These are phyloP conservation scores for Geotrypetes seraphini DNA, from an alignment of 2,797 vertebrate species.

Conservation along the genomic window DNA sequence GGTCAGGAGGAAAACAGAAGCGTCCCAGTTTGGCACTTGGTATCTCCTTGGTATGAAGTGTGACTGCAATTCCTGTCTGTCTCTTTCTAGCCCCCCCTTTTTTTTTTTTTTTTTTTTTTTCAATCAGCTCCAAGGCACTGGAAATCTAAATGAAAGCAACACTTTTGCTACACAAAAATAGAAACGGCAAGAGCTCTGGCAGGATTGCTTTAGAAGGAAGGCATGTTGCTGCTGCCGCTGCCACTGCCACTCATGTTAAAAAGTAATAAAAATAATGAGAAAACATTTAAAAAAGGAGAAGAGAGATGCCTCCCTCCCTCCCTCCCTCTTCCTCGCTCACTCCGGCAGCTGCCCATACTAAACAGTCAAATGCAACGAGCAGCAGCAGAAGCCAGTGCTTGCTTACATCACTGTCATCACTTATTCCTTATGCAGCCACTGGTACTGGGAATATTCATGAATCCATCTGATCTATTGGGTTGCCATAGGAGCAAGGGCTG, in stretches of 20 bases:
- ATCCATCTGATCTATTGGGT: slow-evolving; percentile 75
- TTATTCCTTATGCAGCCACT: slow-evolving; percentile 65
- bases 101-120: no score
- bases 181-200: no score
- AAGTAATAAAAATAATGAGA: no score
- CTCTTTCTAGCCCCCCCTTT: no score
- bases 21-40: no score
- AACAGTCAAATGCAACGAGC: slow-evolving; percentile 54
- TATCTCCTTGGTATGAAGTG: no score
- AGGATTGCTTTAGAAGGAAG: no score
- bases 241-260: no score
- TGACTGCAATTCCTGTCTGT: slow-evolving; percentile 20
- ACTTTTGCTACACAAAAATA: no score
- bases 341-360: slow-evolving; percentile 39
- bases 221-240: no score
- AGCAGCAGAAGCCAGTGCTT: slow-evolving; percentile 51
- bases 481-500: slow-evolving; percentile 87
- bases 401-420: slow-evolving; percentile 75
- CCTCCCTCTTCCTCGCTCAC: slow-evolving; percentile 18
- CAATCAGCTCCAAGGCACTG: slow-evolving; percentile 19
- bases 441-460: slow-evolving; percentile 85
- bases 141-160: no score
- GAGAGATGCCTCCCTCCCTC: slow-evolving; percentile 7
- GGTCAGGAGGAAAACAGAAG: slow-evolving; percentile 5
- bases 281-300: slow-evolving; percentile 6